phyloP scores from a whole-genome alignment of 2,797 vertebrate genomes.

The Leuciscus waleckii region DNA sequence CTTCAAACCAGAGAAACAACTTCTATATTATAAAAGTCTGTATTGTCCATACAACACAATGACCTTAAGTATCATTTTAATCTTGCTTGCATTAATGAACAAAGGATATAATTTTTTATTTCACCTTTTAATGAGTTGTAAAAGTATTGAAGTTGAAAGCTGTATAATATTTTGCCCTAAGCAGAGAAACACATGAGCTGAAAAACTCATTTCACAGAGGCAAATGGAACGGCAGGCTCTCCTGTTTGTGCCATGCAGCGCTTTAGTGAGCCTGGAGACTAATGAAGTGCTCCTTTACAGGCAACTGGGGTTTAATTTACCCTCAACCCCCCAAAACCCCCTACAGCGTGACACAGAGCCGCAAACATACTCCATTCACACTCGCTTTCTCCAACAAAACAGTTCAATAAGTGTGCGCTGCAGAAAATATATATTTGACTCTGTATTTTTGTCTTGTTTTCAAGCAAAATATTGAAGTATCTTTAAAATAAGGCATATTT shows the following conservation, averaged over 20 bases:
- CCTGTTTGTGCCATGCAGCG: slow-evolving; percentile 37
- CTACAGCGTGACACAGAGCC: slow-evolving; percentile 22
- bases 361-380: slow-evolving; percentile 26
- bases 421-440: not conserved
- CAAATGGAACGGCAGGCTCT: slow-evolving; percentile 51
- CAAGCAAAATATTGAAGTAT: not conserved
- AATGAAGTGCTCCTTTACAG: slow-evolving; percentile 71
- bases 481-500: not conserved
- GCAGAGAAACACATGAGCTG: slow-evolving; percentile 7
- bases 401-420: slow-evolving; percentile 9
- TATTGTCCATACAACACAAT: slow-evolving; percentile 4
- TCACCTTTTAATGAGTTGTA: slow-evolving; percentile 69
- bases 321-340: slow-evolving; percentile 54
- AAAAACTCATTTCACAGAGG: slow-evolving; percentile 51
- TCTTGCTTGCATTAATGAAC: slow-evolving; percentile 58
- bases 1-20: slow-evolving; percentile 9
- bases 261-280: slow-evolving; percentile 72
- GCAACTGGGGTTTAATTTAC: slow-evolving; percentile 68
- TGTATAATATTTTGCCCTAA: slow-evolving; percentile 65
- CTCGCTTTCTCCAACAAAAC: slow-evolving; percentile 4
- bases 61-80: slow-evolving; percentile 43
- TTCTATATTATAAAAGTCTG: slow-evolving; percentile 12
- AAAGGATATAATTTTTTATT: slow-evolving; percentile 63
- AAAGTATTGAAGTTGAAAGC: slow-evolving; percentile 69
- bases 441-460: not conserved